These are phyloP conservation scores for Volucella bombylans DNA, from an alignment of 2,888 invertebrate species.

Conservation along the genomic window DNA sequence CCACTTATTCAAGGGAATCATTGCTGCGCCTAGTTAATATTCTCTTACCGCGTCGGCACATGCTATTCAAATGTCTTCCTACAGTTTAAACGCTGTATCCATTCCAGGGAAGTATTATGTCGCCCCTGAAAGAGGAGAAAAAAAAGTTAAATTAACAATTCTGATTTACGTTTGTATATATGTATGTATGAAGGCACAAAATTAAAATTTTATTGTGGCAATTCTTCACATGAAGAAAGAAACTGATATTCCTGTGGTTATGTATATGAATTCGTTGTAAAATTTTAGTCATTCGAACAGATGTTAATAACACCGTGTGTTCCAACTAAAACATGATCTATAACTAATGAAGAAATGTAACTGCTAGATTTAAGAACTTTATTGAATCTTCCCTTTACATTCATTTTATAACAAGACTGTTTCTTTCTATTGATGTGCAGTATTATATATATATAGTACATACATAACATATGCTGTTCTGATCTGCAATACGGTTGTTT, in stretches of 20 bases:
- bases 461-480: too few relatives aligned
- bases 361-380: too few relatives aligned
- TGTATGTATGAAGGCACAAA: slow-evolving; percentile 49
- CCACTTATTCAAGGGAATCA: slow-evolving; percentile 46
- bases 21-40: slow-evolving; percentile 23
- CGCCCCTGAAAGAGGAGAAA: slow-evolving; percentile 37
- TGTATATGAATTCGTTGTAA: slow-evolving; percentile 41
- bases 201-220: slow-evolving; percentile 67
- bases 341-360: too few relatives aligned
- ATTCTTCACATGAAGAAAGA: slow-evolving; percentile 41
- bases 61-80: slow-evolving; percentile 60
- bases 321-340: too few relatives aligned
- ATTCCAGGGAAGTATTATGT: slow-evolving; percentile 57
- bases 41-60: slow-evolving; percentile 17
- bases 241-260: slow-evolving; percentile 21
- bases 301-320: neutral
- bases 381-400: too few relatives aligned
- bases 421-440: too few relatives aligned
- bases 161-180: slow-evolving; percentile 42
- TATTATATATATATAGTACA: too few relatives aligned
- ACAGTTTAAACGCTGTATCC: slow-evolving; percentile 66
- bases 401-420: too few relatives aligned
- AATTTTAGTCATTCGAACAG: slow-evolving; percentile 45
- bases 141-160: slow-evolving; percentile 11
- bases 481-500: too few relatives aligned